Percentiles rank a stretch among this genome's conserved stretches.
These are phyloP conservation scores for Cathartes aura DNA, from an alignment of 2,113 vertebrate genomes.

Conservation along the genomic window DNA sequence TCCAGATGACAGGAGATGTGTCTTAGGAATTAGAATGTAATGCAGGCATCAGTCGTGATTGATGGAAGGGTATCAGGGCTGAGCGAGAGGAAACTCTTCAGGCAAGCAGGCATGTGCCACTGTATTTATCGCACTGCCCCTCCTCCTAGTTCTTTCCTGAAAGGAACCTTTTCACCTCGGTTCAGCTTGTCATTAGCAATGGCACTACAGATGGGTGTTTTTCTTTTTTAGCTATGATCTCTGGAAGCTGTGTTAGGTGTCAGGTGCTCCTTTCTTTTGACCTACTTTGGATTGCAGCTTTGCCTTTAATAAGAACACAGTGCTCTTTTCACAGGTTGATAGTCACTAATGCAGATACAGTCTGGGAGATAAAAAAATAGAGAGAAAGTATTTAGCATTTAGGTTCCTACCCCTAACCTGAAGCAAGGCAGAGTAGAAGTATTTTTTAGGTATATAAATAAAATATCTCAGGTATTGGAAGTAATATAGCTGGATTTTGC, in stretches of 20 bases:
- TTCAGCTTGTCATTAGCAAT: slow-evolving; percentile 77
- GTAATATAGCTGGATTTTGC: neutral
- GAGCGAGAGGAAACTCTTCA: slow-evolving; percentile 64
- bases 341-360: neutral
- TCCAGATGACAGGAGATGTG: slow-evolving; percentile 68
- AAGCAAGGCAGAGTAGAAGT: neutral
- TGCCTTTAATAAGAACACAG: slow-evolving; percentile 21
- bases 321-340: slow-evolving; percentile 2
- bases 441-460: neutral
- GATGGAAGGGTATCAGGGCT: slow-evolving; percentile 59
- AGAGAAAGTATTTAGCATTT: neutral
- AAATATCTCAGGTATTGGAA: neutral
- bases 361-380: neutral
- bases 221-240: slow-evolving; percentile 57
- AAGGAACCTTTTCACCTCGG: slow-evolving; percentile 31
- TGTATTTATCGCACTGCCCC: slow-evolving; percentile 31
- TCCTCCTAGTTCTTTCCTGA: slow-evolving; percentile 58
- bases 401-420: neutral
- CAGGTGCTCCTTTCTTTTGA: slow-evolving; percentile 45
- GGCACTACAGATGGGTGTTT: slow-evolving; percentile 56
- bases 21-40: slow-evolving; percentile 76
- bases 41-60: slow-evolving; percentile 73
- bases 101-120: slow-evolving; percentile 52
- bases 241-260: slow-evolving; percentile 14
- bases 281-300: slow-evolving; percentile 35